Conservation (phyloP, 2,113 vertebrate genomes). For the Athene cunicularia region DNA sequence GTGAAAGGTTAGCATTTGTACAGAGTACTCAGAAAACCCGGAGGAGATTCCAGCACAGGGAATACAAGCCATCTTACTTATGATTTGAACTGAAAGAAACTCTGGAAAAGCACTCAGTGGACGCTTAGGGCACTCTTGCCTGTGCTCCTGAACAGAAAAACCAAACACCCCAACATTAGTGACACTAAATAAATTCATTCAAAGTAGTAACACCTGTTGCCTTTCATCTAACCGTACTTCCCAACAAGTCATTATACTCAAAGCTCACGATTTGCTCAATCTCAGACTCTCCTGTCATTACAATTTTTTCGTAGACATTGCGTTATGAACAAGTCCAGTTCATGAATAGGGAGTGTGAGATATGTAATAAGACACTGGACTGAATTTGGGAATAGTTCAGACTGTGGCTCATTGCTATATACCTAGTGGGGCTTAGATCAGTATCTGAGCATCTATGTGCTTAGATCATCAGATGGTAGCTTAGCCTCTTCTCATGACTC, state of each 20-base stretch:
- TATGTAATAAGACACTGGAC: background rate
- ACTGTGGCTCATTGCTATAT: background rate
- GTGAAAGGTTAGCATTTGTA: conserved; percentile 19
- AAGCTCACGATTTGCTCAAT: background rate
- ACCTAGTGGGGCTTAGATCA: background rate
- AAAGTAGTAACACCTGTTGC: background rate
- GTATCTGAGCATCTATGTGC: background rate
- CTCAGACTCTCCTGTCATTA: background rate
- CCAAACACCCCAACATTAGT: background rate
- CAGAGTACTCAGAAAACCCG: conserved; percentile 16
- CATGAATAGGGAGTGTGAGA: background rate
- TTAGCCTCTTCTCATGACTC: background rate
- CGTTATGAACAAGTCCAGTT: background rate
- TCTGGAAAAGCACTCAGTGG: conserved; percentile 27
- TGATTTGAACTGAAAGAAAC: background rate
- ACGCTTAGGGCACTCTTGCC: background rate
- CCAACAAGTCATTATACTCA: background rate
- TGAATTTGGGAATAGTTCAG: background rate
- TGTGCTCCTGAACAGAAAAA: background rate
- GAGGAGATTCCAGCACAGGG: conserved; percentile 21
- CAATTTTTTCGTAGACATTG: accelerated
- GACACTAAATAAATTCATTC: background rate
- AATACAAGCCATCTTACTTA: conserved; percentile 16
- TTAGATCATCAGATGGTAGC: background rate
- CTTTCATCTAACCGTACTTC: background rate